A percentile compares a stretch with the other conserved stretches of the same genome.
phyloP scores from a whole-genome alignment of 2,888 invertebrate genomes.

The Sphecodes monilicornis region DNA sequence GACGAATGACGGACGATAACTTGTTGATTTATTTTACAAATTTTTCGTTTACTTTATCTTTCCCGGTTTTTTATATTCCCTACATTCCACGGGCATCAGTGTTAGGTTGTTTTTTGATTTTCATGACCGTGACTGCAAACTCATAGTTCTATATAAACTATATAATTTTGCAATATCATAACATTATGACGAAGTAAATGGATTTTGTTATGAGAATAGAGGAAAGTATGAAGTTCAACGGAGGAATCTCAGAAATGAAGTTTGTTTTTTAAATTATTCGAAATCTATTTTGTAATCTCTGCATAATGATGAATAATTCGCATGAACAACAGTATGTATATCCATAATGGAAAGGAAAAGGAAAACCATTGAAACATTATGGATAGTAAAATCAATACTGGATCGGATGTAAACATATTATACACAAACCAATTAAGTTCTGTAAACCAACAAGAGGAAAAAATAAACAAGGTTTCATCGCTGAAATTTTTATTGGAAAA shows the following conservation, averaged over 20 bases:
- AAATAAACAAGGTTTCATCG: slow-evolving; percentile 73
- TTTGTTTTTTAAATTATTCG: neutral
- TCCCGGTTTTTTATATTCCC: too few species aligned
- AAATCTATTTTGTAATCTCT: slow-evolving; percentile 14
- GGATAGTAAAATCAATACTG: slow-evolving; percentile 35
- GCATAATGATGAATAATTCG: slow-evolving; percentile 70
- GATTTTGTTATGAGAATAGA: neutral
- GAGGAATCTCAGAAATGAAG: neutral
- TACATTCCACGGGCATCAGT: too few species aligned
- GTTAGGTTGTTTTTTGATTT: too few species aligned
- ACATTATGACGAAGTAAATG: too few species aligned
- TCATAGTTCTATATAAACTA: too few species aligned
- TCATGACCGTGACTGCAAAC: too few species aligned
- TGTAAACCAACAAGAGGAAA: slow-evolving; percentile 61
- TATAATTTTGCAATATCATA: too few species aligned
- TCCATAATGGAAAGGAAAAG: slow-evolving; percentile 19
- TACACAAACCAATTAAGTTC: slow-evolving; percentile 49
- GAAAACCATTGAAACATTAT: slow-evolving; percentile 49
- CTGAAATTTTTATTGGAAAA: slow-evolving; percentile 76
- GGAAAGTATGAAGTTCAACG: neutral
- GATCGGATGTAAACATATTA: slow-evolving; percentile 58
- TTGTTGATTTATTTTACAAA: too few species aligned
- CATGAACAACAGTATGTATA: slow-evolving; percentile 52
- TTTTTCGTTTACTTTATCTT: too few species aligned
- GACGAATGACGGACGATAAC: too few species aligned